These are phyloP conservation scores for Hiodon tergisus DNA, from an alignment of 2,113 vertebrate species.

Conservation along the genomic window DNA sequence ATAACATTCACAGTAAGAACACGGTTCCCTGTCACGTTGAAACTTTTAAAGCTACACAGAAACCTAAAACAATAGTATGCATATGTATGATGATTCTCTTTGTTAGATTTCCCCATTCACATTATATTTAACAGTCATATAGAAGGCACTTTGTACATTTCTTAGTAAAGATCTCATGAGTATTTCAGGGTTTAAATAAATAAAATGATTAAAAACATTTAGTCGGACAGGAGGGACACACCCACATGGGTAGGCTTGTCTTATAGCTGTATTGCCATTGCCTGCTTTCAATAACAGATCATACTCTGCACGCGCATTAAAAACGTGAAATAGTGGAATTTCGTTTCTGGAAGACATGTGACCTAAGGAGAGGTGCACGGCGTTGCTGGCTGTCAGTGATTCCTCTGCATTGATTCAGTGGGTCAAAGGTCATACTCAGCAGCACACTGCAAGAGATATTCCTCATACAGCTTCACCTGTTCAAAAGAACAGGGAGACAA, in stretches of 20 bases:
- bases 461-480: constrained; percentile 63
- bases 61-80: neutral
- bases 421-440: constrained; percentile 63
- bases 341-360: no score
- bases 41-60: neutral
- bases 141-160: constrained; percentile 31
- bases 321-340: neutral
- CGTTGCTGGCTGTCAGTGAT: neutral
- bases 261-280: neutral
- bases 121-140: constrained; percentile 20
- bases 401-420: constrained; percentile 9
- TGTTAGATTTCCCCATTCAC: neutral
- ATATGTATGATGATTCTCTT: neutral
- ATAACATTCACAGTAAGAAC: neutral
- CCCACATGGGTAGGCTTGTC: neutral
- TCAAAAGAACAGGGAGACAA: neutral
- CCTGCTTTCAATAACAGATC: neutral
- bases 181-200: neutral
- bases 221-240: neutral
- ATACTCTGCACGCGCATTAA: neutral
- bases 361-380: no score
- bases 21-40: neutral
- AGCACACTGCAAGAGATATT: constrained; percentile 66
- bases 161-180: neutral
- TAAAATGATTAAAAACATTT: neutral